These are phyloP conservation scores for Pheucticus melanocephalus DNA, from an alignment of 2,113 vertebrate species.

Conservation along the genomic window DNA sequence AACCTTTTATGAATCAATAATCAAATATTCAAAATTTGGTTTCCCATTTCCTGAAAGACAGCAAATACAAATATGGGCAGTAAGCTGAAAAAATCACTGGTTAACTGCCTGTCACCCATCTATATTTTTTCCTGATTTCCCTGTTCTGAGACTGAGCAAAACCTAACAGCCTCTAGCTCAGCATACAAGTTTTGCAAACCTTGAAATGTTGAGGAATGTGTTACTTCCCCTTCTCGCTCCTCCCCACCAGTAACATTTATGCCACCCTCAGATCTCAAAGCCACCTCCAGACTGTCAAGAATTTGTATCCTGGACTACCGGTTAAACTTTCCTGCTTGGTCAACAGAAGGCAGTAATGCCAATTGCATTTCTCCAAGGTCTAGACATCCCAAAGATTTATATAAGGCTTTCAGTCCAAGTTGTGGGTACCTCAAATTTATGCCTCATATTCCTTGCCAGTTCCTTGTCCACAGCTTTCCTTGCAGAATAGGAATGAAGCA, in stretches of 20 bases:
- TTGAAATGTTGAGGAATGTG: background rate
- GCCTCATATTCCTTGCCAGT: background rate
- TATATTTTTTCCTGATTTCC: background rate
- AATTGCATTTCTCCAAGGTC: background rate
- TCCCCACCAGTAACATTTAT: background rate
- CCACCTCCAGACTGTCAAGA: background rate
- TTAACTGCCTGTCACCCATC: background rate
- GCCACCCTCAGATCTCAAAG: background rate
- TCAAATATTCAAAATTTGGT: background rate
- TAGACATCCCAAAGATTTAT: conserved; percentile 40
- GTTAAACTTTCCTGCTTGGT: conserved; percentile 14
- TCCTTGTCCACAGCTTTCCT: background rate
- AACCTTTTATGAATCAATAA: background rate
- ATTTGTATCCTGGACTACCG: fast-evolving
- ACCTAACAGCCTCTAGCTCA: background rate
- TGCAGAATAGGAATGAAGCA: conserved; percentile 3
- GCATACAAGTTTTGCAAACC: background rate
- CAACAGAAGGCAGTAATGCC: background rate
- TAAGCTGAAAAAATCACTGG: background rate
- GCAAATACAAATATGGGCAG: background rate
- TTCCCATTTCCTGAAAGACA: background rate
- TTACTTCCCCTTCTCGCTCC: background rate
- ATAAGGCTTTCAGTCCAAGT: background rate
- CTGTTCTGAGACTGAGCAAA: background rate
- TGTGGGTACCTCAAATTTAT: background rate